A percentile compares a stretch with the other conserved stretches of the same genome.
phyloP scores from a whole-genome alignment of 2,113 vertebrate species.

The Erpornis zantholeuca region DNA sequence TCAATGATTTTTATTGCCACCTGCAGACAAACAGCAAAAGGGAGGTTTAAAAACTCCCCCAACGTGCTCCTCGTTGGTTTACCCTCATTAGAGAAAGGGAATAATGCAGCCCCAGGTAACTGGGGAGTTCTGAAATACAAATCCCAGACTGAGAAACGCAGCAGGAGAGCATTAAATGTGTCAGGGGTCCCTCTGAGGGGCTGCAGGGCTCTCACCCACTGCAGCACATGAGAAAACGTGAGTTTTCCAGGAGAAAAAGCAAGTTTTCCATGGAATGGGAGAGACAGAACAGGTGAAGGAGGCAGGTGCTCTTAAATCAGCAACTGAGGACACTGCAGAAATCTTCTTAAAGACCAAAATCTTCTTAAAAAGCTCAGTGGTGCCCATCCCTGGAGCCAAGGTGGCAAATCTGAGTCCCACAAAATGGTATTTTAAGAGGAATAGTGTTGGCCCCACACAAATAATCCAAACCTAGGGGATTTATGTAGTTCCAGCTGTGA shows the following conservation, averaged over 20 bases:
- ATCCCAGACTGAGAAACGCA: not conserved
- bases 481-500: not conserved
- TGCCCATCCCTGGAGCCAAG: not conserved
- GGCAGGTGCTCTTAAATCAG: not conserved
- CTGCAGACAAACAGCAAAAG: constrained; percentile 71
- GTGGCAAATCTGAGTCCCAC: not conserved
- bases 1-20: constrained; percentile 99
- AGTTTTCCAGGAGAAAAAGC: too few relatives aligned
- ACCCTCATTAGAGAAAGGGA: not conserved
- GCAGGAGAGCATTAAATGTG: not conserved
- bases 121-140: not conserved
- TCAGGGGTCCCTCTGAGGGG: not conserved
- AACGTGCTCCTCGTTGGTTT: not conserved
- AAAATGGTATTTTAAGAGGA: not conserved
- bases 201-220: not conserved
- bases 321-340: not conserved
- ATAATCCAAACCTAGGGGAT: not conserved
- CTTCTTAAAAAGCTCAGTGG: not conserved
- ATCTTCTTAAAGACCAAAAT: not conserved
- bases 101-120: not conserved
- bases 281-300: not conserved
- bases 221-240: not conserved
- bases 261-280: not conserved
- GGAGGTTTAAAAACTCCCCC: not conserved
- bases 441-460: not conserved